A percentile compares a stretch with the other conserved stretches of the same genome.
phyloP scores from a whole-genome alignment of 2,888 invertebrate species.

The Sialis fuliginosa region DNA sequence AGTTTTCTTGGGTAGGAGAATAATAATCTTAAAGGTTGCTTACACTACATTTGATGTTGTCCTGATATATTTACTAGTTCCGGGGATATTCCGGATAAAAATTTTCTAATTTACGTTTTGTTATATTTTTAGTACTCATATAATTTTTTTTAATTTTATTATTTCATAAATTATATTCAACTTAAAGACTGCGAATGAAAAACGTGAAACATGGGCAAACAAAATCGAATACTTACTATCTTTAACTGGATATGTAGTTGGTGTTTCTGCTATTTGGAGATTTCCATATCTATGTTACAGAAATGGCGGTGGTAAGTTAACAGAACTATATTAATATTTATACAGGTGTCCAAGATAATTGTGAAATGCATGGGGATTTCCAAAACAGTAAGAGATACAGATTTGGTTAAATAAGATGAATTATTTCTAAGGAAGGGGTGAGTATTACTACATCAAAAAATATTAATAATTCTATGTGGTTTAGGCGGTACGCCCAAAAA shows the following conservation, averaged over 20 bases:
- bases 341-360: too few species aligned
- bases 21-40: too few species aligned
- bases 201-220: slow-evolving; percentile 50
- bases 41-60: too few species aligned
- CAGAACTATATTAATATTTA: neutral
- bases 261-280: slow-evolving; percentile 73
- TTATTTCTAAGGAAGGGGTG: too few species aligned
- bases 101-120: neutral
- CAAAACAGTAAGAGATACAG: too few species aligned
- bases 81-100: neutral
- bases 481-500: too few species aligned
- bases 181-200: slow-evolving; percentile 15
- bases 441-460: too few species aligned
- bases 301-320: slow-evolving; percentile 59
- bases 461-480: too few species aligned
- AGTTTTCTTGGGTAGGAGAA: too few species aligned
- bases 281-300: slow-evolving; percentile 76
- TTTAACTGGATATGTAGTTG: slow-evolving; percentile 70
- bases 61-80: too few species aligned
- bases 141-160: slow-evolving; percentile 1
- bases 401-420: too few species aligned
- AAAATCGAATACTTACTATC: slow-evolving; percentile 65
- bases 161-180: neutral
- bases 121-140: neutral
- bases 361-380: too few species aligned